Percentiles rank a stretch among this genome's conserved stretches.
phyloP scores from a whole-genome alignment of 2,888 invertebrate genomes.

The Lithosia quadra region DNA sequence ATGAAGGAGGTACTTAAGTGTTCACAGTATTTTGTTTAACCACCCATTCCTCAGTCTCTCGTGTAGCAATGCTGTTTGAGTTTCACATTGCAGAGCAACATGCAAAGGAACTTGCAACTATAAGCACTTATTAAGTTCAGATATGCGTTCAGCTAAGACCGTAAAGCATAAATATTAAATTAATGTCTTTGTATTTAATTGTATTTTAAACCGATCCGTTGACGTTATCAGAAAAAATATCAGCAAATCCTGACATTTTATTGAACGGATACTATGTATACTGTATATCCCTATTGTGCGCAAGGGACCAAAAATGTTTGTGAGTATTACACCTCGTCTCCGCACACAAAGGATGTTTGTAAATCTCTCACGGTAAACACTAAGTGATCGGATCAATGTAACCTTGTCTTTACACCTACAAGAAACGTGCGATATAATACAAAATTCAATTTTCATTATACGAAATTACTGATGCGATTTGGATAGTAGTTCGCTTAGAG shows the following conservation, averaged over 20 bases:
- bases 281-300: slow-evolving; percentile 47
- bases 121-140: not conserved
- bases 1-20: not conserved
- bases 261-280: slow-evolving; percentile 34
- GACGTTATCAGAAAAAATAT: not conserved
- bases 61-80: not conserved
- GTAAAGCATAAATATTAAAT: not conserved
- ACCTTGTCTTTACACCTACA: slow-evolving; percentile 52
- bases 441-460: not conserved
- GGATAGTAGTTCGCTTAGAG: not conserved
- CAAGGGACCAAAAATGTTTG: slow-evolving; percentile 55
- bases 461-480: not conserved
- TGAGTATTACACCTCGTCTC: slow-evolving; percentile 57
- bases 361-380: slow-evolving; percentile 71
- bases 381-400: slow-evolving; percentile 68
- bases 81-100: not conserved
- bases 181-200: too few species aligned
- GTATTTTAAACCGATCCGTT: not conserved
- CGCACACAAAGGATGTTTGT: slow-evolving; percentile 70
- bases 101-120: not conserved
- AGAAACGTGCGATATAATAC: slow-evolving; percentile 24
- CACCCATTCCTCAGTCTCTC: not conserved
- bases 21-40: not conserved
- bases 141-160: not conserved
- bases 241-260: slow-evolving; percentile 27